These are phyloP conservation scores for Alfaro cultratus DNA, from an alignment of 2,797 vertebrate genomes.

Conservation along the genomic window DNA sequence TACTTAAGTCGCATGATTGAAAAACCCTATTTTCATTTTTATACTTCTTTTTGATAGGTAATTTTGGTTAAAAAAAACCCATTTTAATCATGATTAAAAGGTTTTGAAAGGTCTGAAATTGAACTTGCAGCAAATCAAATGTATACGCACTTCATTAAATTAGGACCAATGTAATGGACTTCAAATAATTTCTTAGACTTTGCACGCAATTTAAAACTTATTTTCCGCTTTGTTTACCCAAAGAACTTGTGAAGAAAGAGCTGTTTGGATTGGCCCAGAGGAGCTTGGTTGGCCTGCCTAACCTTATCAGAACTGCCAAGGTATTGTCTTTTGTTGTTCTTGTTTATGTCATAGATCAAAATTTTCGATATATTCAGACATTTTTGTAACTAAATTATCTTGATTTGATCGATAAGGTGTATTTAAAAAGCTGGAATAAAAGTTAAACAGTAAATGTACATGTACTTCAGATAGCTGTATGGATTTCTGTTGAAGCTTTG, in stretches of 20 bases:
- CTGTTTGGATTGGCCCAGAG: slow-evolving; percentile 70
- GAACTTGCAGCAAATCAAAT: not conserved
- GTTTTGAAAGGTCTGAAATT: not conserved
- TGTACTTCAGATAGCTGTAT: not conserved
- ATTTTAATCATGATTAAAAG: not conserved
- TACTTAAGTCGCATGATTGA: not conserved
- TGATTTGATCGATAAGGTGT: not conserved
- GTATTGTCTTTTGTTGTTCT: slow-evolving; percentile 58
- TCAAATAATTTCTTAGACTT: not conserved
- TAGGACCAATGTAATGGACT: not conserved
- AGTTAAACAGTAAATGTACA: not conserved
- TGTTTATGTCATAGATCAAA: not conserved
- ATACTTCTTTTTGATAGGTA: not conserved
- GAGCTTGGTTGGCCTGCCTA: slow-evolving; percentile 81
- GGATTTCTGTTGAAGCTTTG: not conserved
- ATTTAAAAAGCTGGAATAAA: not conserved
- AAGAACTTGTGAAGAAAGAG: slow-evolving; percentile 76
- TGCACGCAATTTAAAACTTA: not conserved
- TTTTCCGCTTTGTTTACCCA: not conserved
- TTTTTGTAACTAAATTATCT: not conserved
- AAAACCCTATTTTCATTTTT: not conserved
- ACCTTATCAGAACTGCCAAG: slow-evolving; percentile 83
- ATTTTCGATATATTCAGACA: not conserved
- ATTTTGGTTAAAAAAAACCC: not conserved
- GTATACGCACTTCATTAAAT: not conserved